Percentiles rank a stretch among this genome's conserved stretches.
Evolutionary conservation across 1,140 invertebrate species (phyloP).

Genomic region (Rhopalosiphum padi): DNA sequence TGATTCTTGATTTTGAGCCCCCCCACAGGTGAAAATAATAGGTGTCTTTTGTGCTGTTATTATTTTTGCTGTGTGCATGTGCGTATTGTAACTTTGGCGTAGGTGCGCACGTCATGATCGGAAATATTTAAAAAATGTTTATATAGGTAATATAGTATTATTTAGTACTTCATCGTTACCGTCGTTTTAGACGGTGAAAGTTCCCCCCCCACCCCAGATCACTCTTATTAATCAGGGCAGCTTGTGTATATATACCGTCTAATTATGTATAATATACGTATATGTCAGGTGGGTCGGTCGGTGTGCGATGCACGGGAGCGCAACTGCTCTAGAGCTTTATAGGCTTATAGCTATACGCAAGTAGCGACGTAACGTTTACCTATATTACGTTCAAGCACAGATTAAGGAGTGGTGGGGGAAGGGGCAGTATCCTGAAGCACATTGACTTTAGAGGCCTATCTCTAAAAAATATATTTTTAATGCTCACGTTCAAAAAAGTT

Average conservation of each 20-base stretch:
- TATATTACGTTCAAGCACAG: neutral
- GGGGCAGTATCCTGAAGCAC: no score
- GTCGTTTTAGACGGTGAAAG: neutral
- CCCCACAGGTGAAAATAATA: neutral
- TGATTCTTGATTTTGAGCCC: neutral
- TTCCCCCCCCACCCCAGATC: no score
- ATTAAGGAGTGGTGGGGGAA: no score
- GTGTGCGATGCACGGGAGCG: no score
- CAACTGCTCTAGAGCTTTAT: neutral
- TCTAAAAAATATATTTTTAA: no score
- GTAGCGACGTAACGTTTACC: neutral
- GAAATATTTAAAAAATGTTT: neutral
- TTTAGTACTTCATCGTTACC: neutral
- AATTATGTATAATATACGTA: neutral
- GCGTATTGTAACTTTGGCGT: neutral
- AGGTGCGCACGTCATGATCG: no score
- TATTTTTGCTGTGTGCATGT: neutral
- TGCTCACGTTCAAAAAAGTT: no score
- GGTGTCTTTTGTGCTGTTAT: neutral
- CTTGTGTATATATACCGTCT: neutral
- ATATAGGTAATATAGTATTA: neutral
- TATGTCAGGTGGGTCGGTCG: neutral
- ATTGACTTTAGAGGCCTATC: no score
- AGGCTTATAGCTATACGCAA: no score
- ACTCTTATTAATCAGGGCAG: neutral